These are phyloP conservation scores for Platyscapa corneri DNA, from an alignment of 1,140 invertebrate genomes.

Conservation along the genomic window DNA sequence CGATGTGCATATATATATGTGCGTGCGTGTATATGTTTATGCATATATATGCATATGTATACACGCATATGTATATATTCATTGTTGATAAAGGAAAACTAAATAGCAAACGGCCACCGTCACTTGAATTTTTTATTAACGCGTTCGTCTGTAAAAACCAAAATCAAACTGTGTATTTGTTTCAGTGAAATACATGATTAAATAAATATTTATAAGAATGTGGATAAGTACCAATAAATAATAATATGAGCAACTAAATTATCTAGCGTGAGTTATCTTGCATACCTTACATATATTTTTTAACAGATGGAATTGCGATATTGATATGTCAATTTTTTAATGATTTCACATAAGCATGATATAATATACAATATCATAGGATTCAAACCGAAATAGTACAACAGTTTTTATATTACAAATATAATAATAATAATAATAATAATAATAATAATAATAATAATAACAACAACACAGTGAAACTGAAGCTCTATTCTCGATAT, in stretches of 20 bases:
- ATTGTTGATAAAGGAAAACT: no score
- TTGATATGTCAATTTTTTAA: not conserved
- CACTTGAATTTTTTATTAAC: not conserved
- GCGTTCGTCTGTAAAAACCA: no score
- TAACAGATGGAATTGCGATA: not conserved
- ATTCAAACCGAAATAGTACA: not conserved
- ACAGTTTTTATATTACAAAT: not conserved
- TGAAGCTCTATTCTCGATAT: no score
- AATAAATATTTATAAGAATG: not conserved
- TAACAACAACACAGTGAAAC: no score
- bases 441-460: not conserved
- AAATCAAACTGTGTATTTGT: not conserved
- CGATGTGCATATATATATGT: no score
- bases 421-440: not conserved
- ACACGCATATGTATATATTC: no score
- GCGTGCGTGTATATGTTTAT: no score
- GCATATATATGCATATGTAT: no score
- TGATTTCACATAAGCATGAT: not conserved
- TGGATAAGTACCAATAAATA: not conserved
- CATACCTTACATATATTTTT: not conserved
- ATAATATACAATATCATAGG: not conserved
- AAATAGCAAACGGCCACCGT: not conserved
- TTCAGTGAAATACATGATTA: not conserved
- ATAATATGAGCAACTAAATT: not conserved
- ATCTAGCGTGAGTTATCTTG: not conserved